Evolutionary conservation across 2,797 vertebrate species (phyloP).

Genomic region (Manis pentadactyla): DNA sequence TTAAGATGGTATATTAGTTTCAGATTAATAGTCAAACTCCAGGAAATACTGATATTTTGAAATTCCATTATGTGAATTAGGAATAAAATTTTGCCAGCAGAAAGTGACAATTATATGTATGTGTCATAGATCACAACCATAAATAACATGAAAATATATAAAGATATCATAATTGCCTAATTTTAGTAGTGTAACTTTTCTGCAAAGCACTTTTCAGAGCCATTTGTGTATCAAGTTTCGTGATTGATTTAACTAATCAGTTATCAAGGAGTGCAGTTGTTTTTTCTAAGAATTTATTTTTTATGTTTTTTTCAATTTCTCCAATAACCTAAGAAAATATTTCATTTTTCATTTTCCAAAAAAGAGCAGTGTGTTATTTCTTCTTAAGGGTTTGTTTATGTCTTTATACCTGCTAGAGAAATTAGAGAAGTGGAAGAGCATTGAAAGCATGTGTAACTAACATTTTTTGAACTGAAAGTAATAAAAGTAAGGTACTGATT

Average conservation of each 20-base stretch:
- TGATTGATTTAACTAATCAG: neutral
- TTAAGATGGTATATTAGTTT: neutral
- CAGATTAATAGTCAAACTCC: neutral
- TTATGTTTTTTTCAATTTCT: neutral
- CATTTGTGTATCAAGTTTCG: neutral
- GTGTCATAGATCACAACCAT: neutral
- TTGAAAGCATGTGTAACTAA: neutral
- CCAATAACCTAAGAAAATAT: constrained; percentile 14
- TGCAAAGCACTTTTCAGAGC: neutral
- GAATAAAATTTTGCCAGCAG: constrained; percentile 21
- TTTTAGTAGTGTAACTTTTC: constrained; percentile 11
- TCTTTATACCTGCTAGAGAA: constrained; percentile 3
- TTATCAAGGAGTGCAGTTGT: neutral
- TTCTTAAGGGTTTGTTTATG: neutral
- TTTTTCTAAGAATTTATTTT: neutral
- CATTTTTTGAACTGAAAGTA: constrained; percentile 28
- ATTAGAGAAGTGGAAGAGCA: neutral
- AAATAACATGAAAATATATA: neutral
- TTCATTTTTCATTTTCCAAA: neutral
- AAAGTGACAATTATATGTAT: neutral
- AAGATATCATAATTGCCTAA: neutral
- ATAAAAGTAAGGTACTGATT: neutral
- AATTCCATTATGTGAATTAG: neutral
- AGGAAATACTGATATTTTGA: constrained; percentile 22
- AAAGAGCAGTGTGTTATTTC: neutral